Evolutionary conservation across 2,113 vertebrate species (phyloP), one percentile per base, ranked within the genome.

Genomic region (Trichechus manatus): DNA sequence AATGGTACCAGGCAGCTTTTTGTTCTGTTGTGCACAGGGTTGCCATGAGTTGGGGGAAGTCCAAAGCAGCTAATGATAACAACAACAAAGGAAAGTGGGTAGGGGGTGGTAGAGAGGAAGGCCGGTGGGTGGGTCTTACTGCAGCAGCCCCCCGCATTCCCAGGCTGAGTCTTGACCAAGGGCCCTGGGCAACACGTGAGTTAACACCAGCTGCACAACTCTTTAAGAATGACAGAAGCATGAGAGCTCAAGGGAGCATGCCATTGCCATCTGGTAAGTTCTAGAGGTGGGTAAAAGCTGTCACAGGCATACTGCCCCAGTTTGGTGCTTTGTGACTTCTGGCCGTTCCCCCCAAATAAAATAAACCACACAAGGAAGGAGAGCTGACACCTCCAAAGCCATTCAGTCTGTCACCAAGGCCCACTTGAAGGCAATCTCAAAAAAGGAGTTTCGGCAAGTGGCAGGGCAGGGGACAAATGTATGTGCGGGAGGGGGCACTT

Each of bases 401-500:
- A 59, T n/a, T 87, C 74, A 13, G 66, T 97, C 95, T 96, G 97
- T 97, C 96, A 94, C 74, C 75, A 66, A 31, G 5, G 14, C 56
- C 89, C 96, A 96, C 95, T 97, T 84, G 86, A 87, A 84, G 83
- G 68, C 80, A 47, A 78, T 85, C 95, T 94, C 89, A 81, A n/a
- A 89, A 89, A 81, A 74, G 68, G 47, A 68, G 68, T 29, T 50
- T 44, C 22, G 2, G 80, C 97, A 93, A 87, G 92, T 86, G 86
- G 83, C 33, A 6, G 27, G 61, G 19, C 9, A 44, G 78, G 77
- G 92, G 77, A 94, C 96, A 97, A 23, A 74, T 91, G 83, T 0
- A 0, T 0, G 79, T 47, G 86, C 59, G 70, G 70, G 68, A 78
- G 93, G 59, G 27, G 36, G 31, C 53, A 25, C 75, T 59, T 19